phyloP scores from a whole-genome alignment of 2,113 vertebrate genomes.

The Eclectus roratus region DNA sequence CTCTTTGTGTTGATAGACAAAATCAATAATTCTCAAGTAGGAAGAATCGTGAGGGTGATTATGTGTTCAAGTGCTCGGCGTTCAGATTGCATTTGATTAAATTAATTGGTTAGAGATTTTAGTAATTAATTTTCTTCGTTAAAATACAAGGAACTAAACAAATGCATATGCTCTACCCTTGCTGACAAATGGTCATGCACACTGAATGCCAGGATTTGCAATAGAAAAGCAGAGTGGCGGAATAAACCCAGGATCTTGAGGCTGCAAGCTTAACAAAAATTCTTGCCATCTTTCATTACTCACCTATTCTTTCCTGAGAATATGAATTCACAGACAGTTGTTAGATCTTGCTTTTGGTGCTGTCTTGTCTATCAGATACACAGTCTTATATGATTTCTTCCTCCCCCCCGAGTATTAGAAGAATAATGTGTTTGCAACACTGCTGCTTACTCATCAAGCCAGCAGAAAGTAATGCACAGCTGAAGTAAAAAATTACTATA shows the following conservation, averaged over 20 bases:
- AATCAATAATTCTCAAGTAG: conserved; percentile 72
- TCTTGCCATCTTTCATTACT: not conserved
- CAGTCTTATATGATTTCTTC: not conserved
- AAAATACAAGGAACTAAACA: conserved; percentile 38
- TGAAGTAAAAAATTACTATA: not conserved
- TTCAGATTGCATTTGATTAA: conserved; percentile 70
- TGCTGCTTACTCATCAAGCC: not conserved
- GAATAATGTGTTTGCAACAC: not conserved
- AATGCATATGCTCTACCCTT: not conserved
- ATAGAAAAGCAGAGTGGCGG: not conserved
- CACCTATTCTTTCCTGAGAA: not conserved
- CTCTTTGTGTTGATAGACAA: conserved; percentile 65
- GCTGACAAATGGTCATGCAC: not conserved
- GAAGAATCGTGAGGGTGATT: conserved; percentile 63
- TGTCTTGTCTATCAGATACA: not conserved
- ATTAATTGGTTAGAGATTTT: conserved; percentile 50
- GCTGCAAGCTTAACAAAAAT: not conserved
- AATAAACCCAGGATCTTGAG: not conserved
- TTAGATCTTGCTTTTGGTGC: not conserved
- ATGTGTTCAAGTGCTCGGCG: conserved; percentile 62
- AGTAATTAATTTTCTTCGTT: conserved; percentile 43
- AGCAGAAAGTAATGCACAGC: not conserved
- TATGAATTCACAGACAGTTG: not conserved
- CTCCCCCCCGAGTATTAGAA: not conserved
- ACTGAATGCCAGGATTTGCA: not conserved